These are phyloP conservation scores for Drosophila quasianomalipes DNA, from an alignment of 2,888 invertebrate genomes.

Conservation along the genomic window DNA sequence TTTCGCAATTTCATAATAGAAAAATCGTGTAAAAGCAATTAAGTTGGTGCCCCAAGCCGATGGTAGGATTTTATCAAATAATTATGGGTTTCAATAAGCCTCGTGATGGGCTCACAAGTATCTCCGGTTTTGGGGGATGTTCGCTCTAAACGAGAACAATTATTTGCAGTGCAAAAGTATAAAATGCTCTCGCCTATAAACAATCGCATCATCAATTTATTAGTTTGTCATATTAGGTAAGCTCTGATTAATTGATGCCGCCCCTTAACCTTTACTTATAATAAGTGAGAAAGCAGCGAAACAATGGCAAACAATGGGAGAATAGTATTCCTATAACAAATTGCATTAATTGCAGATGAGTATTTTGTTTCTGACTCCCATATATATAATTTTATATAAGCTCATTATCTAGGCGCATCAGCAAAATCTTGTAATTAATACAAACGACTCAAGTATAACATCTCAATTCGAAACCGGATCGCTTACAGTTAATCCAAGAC, in stretches of 20 bases:
- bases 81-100: conserved; percentile 25
- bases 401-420: neutral
- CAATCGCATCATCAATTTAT: neutral
- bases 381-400: conserved; percentile 4
- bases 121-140: conserved; percentile 42
- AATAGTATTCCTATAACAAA: neutral
- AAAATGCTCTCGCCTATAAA: neutral
- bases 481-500: conserved; percentile 34
- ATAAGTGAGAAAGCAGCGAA: conserved; percentile 21
- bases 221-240: conserved; percentile 17
- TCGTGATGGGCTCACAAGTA: conserved; percentile 24
- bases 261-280: neutral
- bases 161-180: conserved; percentile 5
- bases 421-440: conserved; percentile 36
- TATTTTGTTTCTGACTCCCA: conserved; percentile 1
- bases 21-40: conserved; percentile 72
- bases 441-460: conserved; percentile 19
- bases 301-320: conserved; percentile 24
- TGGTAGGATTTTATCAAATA: conserved; percentile 7
- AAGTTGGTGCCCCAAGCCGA: conserved; percentile 22
- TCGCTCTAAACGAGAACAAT: conserved; percentile 8
- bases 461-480: conserved; percentile 37
- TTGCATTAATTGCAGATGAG: conserved; percentile 17
- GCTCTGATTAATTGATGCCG: conserved; percentile 15
- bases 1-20: conserved; percentile 62